Evolutionary conservation across 2,888 invertebrate species (phyloP).

Genomic region (Leptothorax acervorum): DNA sequence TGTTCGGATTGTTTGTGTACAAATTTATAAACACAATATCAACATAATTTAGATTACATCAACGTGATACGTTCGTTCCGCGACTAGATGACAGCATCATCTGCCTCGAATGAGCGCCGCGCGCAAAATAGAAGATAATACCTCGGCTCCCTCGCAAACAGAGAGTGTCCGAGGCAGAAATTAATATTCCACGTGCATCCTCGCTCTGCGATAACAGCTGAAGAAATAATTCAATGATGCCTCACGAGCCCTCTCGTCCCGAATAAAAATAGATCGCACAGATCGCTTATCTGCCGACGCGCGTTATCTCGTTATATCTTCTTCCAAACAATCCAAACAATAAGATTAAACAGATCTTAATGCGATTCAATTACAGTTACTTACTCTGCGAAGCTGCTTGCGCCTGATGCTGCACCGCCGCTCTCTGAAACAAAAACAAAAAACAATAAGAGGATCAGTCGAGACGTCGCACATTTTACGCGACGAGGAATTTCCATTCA

Average conservation of each 20-base stretch:
- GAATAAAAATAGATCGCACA: constrained; percentile 20
- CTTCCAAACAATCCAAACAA: background rate
- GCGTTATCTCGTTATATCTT: constrained; percentile 29
- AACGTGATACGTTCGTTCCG: too few species aligned
- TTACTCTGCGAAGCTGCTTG: constrained; percentile 88
- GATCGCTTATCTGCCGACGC: constrained; percentile 8
- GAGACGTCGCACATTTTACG: background rate
- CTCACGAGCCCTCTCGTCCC: background rate
- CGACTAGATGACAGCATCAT: background rate
- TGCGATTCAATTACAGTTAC: constrained; percentile 73
- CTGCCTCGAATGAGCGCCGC: too few species aligned
- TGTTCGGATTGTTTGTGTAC: background rate
- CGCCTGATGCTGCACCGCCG: constrained; percentile 89
- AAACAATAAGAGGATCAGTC: background rate
- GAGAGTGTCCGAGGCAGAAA: background rate
- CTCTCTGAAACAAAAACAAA: constrained; percentile 88
- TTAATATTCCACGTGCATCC: background rate
- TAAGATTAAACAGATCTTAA: constrained; percentile 53
- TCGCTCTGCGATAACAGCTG: background rate
- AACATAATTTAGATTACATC: background rate
- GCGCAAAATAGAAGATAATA: too few species aligned
- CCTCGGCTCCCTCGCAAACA: background rate
- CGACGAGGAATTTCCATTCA: background rate
- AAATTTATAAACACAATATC: background rate
- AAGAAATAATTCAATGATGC: constrained; percentile 4